A percentile compares a stretch with the other conserved stretches of the same genome.
Evolutionary conservation across 2,797 vertebrate species (phyloP).

Genomic region (Myripristis murdjan): DNA sequence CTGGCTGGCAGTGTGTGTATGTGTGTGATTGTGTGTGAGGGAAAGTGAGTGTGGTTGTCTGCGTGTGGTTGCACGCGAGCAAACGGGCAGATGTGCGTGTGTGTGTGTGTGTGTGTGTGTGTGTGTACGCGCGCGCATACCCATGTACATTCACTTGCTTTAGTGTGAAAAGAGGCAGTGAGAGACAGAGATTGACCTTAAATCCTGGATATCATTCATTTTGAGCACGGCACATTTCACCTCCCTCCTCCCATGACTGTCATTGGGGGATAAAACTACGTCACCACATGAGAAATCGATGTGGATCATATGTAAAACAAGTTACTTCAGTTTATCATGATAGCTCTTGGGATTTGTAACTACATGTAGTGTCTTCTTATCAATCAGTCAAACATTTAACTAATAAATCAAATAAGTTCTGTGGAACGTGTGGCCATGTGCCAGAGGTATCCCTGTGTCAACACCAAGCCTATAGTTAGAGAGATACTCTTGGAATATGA

Average conservation of each 20-base stretch:
- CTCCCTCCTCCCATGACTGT: conserved; percentile 45
- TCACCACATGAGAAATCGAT: conserved; percentile 42
- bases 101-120: conserved; percentile 26
- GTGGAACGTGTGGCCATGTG: conserved; percentile 13
- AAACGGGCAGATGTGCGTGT: neutral
- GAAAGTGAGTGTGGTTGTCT: conserved; percentile 8
- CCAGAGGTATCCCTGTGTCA: neutral
- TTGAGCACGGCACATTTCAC: conserved; percentile 61
- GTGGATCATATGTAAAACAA: conserved; percentile 42
- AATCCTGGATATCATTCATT: conserved; percentile 71
- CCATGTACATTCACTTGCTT: conserved; percentile 20
- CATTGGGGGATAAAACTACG: conserved; percentile 43
- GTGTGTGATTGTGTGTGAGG: no score
- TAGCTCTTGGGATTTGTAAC: conserved; percentile 17
- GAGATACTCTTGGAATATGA: no score
- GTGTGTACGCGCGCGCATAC: conserved; percentile 2
- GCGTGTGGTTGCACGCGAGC: neutral
- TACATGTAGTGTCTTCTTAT: conserved; percentile 12
- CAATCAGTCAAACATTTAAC: conserved; percentile 43
- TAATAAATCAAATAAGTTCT: conserved; percentile 42
- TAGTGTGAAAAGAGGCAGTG: conserved; percentile 57
- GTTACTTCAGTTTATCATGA: conserved; percentile 23
- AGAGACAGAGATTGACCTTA: conserved; percentile 57
- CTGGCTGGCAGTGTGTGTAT: conserved; percentile 22
- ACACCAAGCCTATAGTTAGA: neutral